A percentile compares a stretch with the other conserved stretches of the same genome.
Conservation (phyloP, 1,140 invertebrate genomes). For the Drosophila willistoni region DNA sequence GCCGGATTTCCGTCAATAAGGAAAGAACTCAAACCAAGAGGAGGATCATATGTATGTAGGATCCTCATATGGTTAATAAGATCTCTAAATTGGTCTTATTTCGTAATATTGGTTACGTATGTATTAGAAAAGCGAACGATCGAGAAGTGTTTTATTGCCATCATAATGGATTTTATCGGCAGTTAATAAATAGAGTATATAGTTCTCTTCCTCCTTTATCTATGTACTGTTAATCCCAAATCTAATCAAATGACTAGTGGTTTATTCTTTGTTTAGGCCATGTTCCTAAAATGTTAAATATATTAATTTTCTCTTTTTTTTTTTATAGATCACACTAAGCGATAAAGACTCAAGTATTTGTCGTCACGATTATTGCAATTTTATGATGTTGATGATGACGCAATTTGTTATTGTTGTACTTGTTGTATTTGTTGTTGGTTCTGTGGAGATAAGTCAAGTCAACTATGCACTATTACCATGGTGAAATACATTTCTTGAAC, state of each 20-base stretch:
- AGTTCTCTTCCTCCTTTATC: neutral
- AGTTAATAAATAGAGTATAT: too few species aligned
- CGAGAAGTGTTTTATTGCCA: too few species aligned
- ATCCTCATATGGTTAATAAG: too few species aligned
- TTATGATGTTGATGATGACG: constrained; percentile 40
- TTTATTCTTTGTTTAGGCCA: neutral
- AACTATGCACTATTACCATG: constrained; percentile 34
- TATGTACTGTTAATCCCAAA: neutral
- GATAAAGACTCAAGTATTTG: constrained; percentile 17
- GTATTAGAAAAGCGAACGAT: too few species aligned
- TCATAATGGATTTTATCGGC: too few species aligned
- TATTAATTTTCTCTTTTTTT: constrained; percentile 17
- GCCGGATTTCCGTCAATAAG: too few species aligned
- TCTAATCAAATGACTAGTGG: neutral
- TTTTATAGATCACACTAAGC: constrained; percentile 23
- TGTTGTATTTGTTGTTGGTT: neutral
- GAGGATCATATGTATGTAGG: too few species aligned
- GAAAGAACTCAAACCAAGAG: too few species aligned
- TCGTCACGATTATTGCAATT: constrained; percentile 41
- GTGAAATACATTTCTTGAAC: constrained; percentile 61
- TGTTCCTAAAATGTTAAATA: constrained; percentile 4
- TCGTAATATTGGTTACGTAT: too few species aligned
- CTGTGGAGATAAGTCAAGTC: constrained; percentile 6
- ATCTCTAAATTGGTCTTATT: too few species aligned
- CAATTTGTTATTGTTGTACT: constrained; percentile 31